Percentiles rank a stretch among this genome's conserved stretches.
These are phyloP conservation scores for Campoplex capitator DNA, from an alignment of 2,888 invertebrate species.

Conservation along the genomic window DNA sequence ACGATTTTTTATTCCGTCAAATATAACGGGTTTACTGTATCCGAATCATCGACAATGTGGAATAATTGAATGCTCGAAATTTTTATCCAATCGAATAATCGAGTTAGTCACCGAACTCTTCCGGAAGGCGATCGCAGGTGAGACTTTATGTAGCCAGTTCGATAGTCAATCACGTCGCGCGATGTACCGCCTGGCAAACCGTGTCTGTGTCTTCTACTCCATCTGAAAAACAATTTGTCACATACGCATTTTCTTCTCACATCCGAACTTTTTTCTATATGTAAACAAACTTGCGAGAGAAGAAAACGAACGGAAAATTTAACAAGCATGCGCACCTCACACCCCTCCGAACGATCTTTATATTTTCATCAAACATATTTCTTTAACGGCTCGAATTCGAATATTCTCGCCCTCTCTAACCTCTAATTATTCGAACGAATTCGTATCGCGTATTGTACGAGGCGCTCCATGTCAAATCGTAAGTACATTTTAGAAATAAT, in stretches of 20 bases:
- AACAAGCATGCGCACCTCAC: conserved; percentile 43
- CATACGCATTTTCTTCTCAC: conserved; percentile 11
- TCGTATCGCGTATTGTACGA: neutral
- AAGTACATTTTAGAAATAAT: no score
- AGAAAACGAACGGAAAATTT: conserved; percentile 14
- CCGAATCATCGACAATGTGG: neutral
- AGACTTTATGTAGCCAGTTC: conserved; percentile 95
- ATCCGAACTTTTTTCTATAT: conserved; percentile 6
- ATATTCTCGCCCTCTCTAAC: conserved; percentile 2
- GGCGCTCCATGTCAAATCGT: conserved; percentile 4
- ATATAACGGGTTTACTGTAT: neutral
- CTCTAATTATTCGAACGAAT: conserved; percentile 25
- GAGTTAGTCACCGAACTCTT: conserved; percentile 92
- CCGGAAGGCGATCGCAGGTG: conserved; percentile 97
- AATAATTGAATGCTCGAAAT: neutral
- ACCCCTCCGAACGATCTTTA: neutral
- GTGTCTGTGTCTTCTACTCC: conserved; percentile 91
- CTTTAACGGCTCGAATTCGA: neutral
- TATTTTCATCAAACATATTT: conserved; percentile 3
- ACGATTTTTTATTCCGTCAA: neutral
- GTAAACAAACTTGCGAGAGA: conserved; percentile 42
- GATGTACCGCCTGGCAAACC: conserved; percentile 86
- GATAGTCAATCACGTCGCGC: conserved; percentile 91
- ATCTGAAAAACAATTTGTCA: conserved; percentile 86
- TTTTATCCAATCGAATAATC: conserved; percentile 37